phyloP scores from a whole-genome alignment of 2,888 invertebrate species.

The Drosophila subquinaria region DNA sequence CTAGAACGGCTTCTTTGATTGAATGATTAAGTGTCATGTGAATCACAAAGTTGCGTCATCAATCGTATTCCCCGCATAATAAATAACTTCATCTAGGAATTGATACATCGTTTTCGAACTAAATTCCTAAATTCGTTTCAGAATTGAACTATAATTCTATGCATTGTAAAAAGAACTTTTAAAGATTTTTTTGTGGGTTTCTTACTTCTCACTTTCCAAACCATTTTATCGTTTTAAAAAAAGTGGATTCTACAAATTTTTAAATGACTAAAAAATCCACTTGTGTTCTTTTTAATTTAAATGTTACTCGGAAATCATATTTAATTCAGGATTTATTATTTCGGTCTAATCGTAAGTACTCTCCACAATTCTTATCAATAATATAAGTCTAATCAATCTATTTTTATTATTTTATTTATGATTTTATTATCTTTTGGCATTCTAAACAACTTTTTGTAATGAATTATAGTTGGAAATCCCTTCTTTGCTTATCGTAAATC shows the following conservation, averaged over 20 bases:
- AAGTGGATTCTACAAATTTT: neutral
- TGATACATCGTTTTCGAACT: neutral
- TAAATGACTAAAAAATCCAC: neutral
- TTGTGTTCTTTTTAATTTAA: neutral
- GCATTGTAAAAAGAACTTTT: neutral
- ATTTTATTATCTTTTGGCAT: conserved; percentile 13
- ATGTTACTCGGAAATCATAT: conserved; percentile 5
- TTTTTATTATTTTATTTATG: neutral
- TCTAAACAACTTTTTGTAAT: conserved; percentile 18
- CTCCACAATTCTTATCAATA: neutral
- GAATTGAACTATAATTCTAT: too few relatives aligned
- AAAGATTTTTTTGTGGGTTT: neutral
- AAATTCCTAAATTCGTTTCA: neutral
- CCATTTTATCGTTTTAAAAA: neutral
- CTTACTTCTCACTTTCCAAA: neutral
- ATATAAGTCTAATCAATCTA: conserved; percentile 9
- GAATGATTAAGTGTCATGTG: conserved; percentile 19
- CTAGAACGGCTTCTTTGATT: neutral
- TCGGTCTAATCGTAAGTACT: conserved; percentile 9
- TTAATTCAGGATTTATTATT: conserved; percentile 5
- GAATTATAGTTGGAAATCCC: conserved; percentile 2
- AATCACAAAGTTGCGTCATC: conserved; percentile 9
- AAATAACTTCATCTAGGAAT: neutral
- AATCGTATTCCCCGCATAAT: conserved; percentile 2
- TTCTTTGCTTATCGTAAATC: neutral